Conservation (phyloP, 2,797 vertebrate genomes). For the Leptoclinus maculatus region DNA sequence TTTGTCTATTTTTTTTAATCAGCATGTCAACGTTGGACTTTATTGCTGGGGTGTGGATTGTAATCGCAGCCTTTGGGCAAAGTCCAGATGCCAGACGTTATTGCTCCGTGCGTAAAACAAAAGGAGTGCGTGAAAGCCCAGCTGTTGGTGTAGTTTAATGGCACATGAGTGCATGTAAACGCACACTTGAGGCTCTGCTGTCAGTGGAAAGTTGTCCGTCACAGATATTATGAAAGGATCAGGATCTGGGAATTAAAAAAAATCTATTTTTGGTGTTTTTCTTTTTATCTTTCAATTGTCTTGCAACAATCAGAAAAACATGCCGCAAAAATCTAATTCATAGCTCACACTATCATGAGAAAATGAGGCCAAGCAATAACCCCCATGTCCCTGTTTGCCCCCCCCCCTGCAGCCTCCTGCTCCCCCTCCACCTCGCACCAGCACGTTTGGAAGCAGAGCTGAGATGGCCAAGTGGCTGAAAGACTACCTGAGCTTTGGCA, state of each 20-base stretch:
- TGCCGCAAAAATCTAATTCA: conserved; percentile 1
- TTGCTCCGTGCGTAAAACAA: conserved; percentile 70
- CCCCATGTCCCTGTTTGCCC: conserved; percentile 34
- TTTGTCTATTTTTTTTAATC: conserved; percentile 10
- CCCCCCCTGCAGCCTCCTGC: conserved; percentile 57
- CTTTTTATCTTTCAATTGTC: not conserved
- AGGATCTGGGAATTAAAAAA: not conserved
- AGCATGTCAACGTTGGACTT: conserved; percentile 48
- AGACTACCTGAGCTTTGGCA: conserved; percentile 92
- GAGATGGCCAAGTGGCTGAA: conserved; percentile 94
- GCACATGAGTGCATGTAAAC: conserved; percentile 31
- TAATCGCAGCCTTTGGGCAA: conserved; percentile 73
- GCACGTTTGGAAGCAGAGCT: conserved; percentile 41
- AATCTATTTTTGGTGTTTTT: not conserved
- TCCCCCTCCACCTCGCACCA: conserved; percentile 26
- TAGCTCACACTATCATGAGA: conserved; percentile 17
- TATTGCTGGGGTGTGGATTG: conserved; percentile 70
- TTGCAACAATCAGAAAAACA: not conserved
- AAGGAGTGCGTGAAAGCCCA: conserved; percentile 70
- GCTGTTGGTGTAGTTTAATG: conserved; percentile 66
- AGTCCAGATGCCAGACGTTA: conserved; percentile 75
- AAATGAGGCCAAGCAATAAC: conserved; percentile 39
- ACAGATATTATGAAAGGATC: conserved; percentile 4
- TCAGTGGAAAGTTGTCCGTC: conserved; percentile 26
- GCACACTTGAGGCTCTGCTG: conserved; percentile 10